A percentile compares a stretch with the other conserved stretches of the same genome.
Evolutionary conservation across 1,140 invertebrate genomes (phyloP).

Genomic region (Calephelis nemesis): DNA sequence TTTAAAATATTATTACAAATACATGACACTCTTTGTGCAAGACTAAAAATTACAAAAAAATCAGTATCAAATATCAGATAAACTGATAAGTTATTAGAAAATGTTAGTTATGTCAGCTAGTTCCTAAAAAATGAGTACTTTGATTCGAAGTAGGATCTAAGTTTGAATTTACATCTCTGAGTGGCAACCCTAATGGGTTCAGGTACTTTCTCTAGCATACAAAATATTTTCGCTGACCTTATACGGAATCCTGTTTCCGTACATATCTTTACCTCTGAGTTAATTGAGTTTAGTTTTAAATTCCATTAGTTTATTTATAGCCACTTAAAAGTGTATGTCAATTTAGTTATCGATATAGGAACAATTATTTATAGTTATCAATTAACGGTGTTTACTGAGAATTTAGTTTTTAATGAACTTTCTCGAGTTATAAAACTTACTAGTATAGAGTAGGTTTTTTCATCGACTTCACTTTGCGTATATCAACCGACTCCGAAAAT

Average conservation of each 20-base stretch:
- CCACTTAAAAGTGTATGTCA: neutral
- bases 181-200: conserved; percentile 5
- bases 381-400: neutral
- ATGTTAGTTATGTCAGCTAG: too few relatives aligned
- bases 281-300: neutral
- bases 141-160: too few relatives aligned
- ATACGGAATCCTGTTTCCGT: conserved; percentile 32
- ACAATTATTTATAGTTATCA: neutral
- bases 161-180: neutral
- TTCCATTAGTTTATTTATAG: neutral
- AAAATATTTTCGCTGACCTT: conserved; percentile 35
- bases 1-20: too few relatives aligned
- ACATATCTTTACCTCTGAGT: conserved; percentile 3
- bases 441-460: too few relatives aligned
- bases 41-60: too few relatives aligned
- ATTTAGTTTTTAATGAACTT: neutral
- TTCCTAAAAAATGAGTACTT: neutral
- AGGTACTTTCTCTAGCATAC: conserved; percentile 37
- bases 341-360: neutral
- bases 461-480: too few relatives aligned
- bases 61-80: too few relatives aligned
- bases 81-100: too few relatives aligned
- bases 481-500: too few relatives aligned
- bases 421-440: too few relatives aligned
- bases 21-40: too few relatives aligned